phyloP scores from a whole-genome alignment of 2,888 invertebrate genomes.

The Linnaemya tessellans region DNA sequence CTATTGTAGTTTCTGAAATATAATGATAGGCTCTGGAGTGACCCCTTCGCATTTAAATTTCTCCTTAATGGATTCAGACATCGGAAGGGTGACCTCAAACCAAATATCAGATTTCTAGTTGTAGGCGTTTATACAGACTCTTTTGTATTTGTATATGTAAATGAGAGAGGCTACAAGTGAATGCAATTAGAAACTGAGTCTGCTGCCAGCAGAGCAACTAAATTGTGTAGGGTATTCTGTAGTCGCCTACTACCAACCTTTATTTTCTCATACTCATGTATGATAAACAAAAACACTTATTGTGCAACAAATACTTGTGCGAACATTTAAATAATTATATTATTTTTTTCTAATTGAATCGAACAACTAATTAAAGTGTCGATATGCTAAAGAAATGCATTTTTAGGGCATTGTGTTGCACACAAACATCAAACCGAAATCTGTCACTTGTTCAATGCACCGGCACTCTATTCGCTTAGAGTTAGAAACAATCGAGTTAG shows the following conservation, averaged over 20 bases:
- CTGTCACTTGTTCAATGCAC: constrained; percentile 35
- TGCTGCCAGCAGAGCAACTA: too few relatives aligned
- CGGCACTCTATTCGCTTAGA: background rate
- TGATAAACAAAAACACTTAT: constrained; percentile 42
- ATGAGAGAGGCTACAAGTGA: too few relatives aligned
- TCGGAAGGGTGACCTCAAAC: too few relatives aligned
- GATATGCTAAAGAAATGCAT: constrained; percentile 61
- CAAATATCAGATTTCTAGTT: too few relatives aligned
- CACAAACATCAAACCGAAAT: constrained; percentile 36
- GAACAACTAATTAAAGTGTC: constrained; percentile 67
- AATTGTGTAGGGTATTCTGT: background rate
- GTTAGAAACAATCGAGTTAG: constrained; percentile 34
- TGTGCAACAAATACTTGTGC: constrained; percentile 38
- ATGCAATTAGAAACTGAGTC: too few relatives aligned
- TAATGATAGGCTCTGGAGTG: too few relatives aligned
- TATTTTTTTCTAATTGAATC: constrained; percentile 38
- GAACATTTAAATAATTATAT: background rate
- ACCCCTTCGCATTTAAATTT: too few relatives aligned
- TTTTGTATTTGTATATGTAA: too few relatives aligned
- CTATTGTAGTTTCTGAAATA: too few relatives aligned
- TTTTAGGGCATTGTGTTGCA: constrained; percentile 64
- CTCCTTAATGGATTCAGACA: too few relatives aligned
- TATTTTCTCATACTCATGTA: constrained; percentile 1
- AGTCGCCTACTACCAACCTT: background rate
- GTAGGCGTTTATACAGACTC: too few relatives aligned